A percentile compares a stretch with the other conserved stretches of the same genome.
phyloP scores from a whole-genome alignment of 2,113 vertebrate genomes.

The Proteles cristata region DNA sequence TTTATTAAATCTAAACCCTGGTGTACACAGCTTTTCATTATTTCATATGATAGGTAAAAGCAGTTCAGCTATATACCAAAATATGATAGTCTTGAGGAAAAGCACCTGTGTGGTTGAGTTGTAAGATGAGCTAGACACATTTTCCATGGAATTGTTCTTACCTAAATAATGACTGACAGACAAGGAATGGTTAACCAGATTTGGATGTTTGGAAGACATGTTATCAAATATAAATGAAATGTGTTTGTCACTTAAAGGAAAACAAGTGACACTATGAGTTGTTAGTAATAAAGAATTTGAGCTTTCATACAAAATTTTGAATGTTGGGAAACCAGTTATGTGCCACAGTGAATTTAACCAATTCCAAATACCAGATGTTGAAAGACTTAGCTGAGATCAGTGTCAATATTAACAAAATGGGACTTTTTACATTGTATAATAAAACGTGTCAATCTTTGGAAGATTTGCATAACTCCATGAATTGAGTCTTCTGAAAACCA shows the following conservation, averaged over 20 bases:
- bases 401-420: neutral
- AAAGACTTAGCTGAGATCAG: neutral
- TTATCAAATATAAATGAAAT: neutral
- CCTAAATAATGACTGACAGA: neutral
- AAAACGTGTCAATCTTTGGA: slow-evolving; percentile 33
- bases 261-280: neutral
- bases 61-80: neutral
- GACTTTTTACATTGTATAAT: neutral
- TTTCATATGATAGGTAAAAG: neutral
- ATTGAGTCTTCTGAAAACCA: neutral
- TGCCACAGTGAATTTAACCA: neutral
- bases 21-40: neutral
- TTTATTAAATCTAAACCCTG: neutral
- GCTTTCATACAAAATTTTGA: neutral
- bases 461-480: neutral
- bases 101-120: neutral
- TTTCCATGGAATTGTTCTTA: neutral
- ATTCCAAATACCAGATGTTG: neutral
- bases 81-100: neutral
- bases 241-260: neutral
- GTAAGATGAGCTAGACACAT: neutral
- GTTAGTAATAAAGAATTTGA: neutral
- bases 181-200: neutral
- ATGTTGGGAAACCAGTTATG: neutral
- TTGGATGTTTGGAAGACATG: neutral